These are phyloP conservation scores for Spheniscus mendiculus DNA, from an alignment of 2,113 vertebrate species.

Conservation along the genomic window DNA sequence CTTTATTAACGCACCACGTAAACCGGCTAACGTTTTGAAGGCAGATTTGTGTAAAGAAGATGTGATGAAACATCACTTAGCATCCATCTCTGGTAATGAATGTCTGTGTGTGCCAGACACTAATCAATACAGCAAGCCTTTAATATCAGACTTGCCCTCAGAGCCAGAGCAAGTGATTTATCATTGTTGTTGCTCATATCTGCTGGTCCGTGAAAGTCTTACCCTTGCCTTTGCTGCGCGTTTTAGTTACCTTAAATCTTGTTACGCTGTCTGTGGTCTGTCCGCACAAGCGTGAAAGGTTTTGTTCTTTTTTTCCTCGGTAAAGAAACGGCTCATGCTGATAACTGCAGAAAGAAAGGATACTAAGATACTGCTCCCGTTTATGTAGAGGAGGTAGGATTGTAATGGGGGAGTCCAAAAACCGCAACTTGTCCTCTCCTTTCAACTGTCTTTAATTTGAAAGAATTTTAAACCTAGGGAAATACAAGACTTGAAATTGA, in stretches of 20 bases:
- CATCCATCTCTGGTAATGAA: conserved; percentile 35
- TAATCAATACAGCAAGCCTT: conserved; percentile 55
- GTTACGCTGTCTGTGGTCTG: not conserved
- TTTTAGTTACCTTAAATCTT: not conserved
- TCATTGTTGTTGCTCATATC: conserved; percentile 11
- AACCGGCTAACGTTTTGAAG: not conserved
- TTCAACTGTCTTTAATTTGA: not conserved
- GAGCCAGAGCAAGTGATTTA: conserved; percentile 41
- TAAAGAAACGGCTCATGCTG: accelerated
- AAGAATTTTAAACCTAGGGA: not conserved
- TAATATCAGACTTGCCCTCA: conserved; percentile 27
- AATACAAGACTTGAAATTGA: not conserved
- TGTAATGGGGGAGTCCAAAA: not conserved
- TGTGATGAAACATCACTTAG: not conserved
- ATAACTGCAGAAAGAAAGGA: not conserved
- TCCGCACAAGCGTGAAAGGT: not conserved
- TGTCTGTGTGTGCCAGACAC: conserved; percentile 39
- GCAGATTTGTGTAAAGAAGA: not conserved
- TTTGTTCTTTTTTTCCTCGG: not conserved
- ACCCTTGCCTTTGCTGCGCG: not conserved
- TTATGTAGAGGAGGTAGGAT: not conserved
- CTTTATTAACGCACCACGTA: not conserved
- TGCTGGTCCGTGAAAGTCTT: not conserved
- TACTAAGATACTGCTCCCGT: accelerated
- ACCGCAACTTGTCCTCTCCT: not conserved